Base-by-base conservation (phyloP, 2,797 vertebrate species). In the Periophthalmus magnuspinnatus region DNA sequence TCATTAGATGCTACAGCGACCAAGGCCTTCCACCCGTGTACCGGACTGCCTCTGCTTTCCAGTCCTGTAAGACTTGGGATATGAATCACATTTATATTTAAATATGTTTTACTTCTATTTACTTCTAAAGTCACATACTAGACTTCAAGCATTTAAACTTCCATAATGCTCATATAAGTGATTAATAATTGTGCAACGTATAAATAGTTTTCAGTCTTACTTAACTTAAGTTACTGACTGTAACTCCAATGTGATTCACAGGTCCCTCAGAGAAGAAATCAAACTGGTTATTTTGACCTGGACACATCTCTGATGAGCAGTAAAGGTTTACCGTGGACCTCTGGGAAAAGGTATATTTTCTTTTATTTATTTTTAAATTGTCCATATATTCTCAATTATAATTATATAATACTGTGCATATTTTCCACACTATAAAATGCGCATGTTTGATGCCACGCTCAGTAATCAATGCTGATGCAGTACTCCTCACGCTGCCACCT, bases 191-290 rank as follows among this genome's bases (percentile, higher is more conserved):
- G 6, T n/a, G 19, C 6, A n/a, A 52, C n/a, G 19, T 52, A 5
- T 52, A 8, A 8, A 54, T 54, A 21, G n/a, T 22, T 54, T 54
- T 54, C n/a, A 22, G n/a, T 11, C 48, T n/a, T n/a, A n/a, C n/a
- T n/a, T n/a, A n/a, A n/a, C n/a, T n/a, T n/a, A n/a, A n/a, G n/a
- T 7, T n/a, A 21, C n/a, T 54, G n/a, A 52, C 48, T 50, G 45
- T 47, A 56, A 56, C 55, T 13, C 28, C 13, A 28, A 61, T 85
- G 50, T 81, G 32, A 81, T 52, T 33, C 36, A 66, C 87, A 99
- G 98, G 96, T 99, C 95, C 98, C 98, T 91, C 96, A 97, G 92
- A 97, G 98, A 83, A 99, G 93, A 92, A 94, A 93, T 84, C 96
- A 96, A 70, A 97, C 96, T n/a, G 96, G 97, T 80, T 98, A 94